Conservation (phyloP, 2,888 invertebrate genomes). For the Nephrotoma appendiculata region DNA sequence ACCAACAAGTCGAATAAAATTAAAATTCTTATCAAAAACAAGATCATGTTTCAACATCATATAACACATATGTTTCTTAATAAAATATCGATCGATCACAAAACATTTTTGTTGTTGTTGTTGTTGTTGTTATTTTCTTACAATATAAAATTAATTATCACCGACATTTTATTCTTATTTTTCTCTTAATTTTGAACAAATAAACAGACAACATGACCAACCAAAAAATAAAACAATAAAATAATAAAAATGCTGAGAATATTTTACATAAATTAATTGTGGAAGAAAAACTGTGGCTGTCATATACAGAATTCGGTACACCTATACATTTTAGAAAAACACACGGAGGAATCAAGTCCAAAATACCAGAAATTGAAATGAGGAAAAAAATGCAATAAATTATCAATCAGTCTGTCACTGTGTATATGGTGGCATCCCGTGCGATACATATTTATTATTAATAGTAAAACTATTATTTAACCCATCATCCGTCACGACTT, state of each 20-base stretch:
- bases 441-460: conserved; percentile 1
- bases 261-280: background rate
- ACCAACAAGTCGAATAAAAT: background rate
- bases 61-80: background rate
- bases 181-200: background rate
- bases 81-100: conserved; percentile 1
- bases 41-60: conserved; percentile 3
- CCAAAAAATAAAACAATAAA: background rate
- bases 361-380: background rate
- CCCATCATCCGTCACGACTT: background rate
- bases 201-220: background rate
- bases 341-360: background rate
- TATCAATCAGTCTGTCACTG: conserved; percentile 1
- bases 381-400: conserved; percentile 1
- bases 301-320: background rate
- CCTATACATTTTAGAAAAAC: background rate
- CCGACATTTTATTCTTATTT: background rate
- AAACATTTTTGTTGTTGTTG: background rate
- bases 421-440: background rate
- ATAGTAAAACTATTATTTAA: background rate
- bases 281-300: background rate
- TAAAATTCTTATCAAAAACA: conserved; percentile 1
- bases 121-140: background rate
- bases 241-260: background rate
- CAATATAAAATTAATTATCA: background rate